phyloP scores from a whole-genome alignment of 2,113 vertebrate species.

The Ceyx cyanopectus region DNA sequence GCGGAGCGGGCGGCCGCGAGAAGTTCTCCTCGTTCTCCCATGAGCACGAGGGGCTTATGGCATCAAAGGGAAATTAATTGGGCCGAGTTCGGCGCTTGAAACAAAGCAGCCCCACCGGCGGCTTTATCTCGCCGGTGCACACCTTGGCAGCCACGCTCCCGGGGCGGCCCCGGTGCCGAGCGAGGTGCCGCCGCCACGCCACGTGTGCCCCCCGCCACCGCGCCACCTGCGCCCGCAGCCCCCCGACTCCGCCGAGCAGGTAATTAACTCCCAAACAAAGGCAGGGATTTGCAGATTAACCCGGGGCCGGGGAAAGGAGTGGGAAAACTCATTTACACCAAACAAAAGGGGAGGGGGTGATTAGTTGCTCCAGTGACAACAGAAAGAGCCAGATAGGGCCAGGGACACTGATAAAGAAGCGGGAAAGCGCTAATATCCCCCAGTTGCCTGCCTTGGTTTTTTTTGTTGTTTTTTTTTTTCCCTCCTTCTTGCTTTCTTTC shows the following conservation, averaged over 20 bases:
- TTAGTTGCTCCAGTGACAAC: slow-evolving; percentile 72
- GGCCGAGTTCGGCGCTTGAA: slow-evolving; percentile 7
- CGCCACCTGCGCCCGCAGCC: not conserved
- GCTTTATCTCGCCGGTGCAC: not conserved
- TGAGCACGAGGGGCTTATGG: not conserved
- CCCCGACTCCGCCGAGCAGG: slow-evolving; percentile 55
- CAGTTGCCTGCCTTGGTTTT: not conserved
- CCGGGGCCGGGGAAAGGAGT: slow-evolving; percentile 29
- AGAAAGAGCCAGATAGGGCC: slow-evolving; percentile 53
- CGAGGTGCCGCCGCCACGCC: not conserved
- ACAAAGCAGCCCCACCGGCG: not conserved
- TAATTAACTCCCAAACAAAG: slow-evolving; percentile 82
- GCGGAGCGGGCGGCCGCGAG: not conserved
- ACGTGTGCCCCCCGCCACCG: not conserved
- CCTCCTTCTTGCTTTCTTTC: not conserved
- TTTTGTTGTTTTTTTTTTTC: not conserved
- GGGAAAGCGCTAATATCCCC: slow-evolving; percentile 52
- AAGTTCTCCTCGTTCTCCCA: not conserved
- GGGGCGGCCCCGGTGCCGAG: accelerated
- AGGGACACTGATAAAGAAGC: slow-evolving; percentile 64
- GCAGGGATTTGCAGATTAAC: slow-evolving; percentile 82
- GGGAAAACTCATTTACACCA: slow-evolving; percentile 80
- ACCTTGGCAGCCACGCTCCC: not conserved
- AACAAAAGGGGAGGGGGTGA: slow-evolving; percentile 78
- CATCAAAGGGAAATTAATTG: slow-evolving; percentile 69